Evolutionary conservation across 2,888 invertebrate species (phyloP).

Genomic region (Geophilus truncorum): DNA sequence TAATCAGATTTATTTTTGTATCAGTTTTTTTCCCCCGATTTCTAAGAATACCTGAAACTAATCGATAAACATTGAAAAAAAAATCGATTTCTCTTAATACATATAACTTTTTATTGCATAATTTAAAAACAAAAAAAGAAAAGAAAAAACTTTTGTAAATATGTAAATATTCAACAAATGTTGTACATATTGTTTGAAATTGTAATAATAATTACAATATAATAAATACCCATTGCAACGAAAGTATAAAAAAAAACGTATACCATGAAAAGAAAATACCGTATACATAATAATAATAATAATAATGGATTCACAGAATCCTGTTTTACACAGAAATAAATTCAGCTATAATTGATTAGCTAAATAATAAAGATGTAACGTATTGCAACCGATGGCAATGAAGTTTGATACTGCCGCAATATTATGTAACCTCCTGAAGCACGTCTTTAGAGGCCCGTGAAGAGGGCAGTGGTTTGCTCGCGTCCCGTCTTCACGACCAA

Average conservation of each 20-base stretch:
- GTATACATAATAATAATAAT: background rate
- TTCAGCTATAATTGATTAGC: conserved; percentile 51
- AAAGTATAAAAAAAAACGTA: background rate
- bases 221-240: background rate
- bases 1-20: background rate
- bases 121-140: background rate
- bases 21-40: background rate
- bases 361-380: conserved; percentile 63
- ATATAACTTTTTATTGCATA: background rate
- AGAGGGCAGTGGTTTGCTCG: conserved; percentile 68
- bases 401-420: conserved; percentile 75
- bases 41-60: too few species aligned
- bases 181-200: background rate
- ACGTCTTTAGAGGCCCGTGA: conserved; percentile 67
- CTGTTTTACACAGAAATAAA: background rate
- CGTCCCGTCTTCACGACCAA: conserved; percentile 67
- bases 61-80: background rate
- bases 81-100: background rate
- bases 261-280: background rate
- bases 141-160: background rate
- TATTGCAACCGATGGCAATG: conserved; percentile 61
- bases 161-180: background rate
- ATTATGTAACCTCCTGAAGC: conserved; percentile 71
- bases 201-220: background rate
- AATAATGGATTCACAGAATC: conserved; percentile 1